Conservation (phyloP, 1,140 invertebrate species). For the Orchestia grillus region DNA sequence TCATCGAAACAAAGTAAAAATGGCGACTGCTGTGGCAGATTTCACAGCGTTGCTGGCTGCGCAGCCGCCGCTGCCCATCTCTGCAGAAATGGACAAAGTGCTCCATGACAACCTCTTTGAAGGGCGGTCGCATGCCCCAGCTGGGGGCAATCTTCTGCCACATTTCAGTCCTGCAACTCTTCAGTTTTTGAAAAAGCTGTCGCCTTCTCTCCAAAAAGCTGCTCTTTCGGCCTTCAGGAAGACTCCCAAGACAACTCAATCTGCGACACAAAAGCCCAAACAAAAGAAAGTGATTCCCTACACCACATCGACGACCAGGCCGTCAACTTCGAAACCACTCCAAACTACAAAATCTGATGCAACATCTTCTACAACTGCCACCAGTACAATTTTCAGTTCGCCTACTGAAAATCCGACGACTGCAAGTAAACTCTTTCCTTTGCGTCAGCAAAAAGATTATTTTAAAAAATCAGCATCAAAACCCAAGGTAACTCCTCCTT, state of each 20-base stretch:
- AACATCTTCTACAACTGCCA: not conserved
- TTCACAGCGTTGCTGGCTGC: not conserved
- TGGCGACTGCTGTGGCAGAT: not conserved
- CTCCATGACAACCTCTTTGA: slow-evolving; percentile 9
- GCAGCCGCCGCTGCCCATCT: slow-evolving; percentile 34
- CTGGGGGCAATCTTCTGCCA: not conserved
- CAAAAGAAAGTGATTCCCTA: not conserved
- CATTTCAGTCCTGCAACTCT: slow-evolving; percentile 44
- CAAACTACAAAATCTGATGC: not conserved
- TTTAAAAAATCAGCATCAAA: not conserved
- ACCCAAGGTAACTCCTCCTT: not conserved
- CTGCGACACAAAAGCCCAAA: not conserved
- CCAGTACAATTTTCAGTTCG: not conserved
- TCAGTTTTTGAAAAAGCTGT: slow-evolving; percentile 13
- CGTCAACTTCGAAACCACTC: not conserved
- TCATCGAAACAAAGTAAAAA: not conserved
- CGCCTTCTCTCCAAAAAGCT: slow-evolving; percentile 35
- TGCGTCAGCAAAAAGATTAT: not conserved
- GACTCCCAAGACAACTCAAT: not conserved
- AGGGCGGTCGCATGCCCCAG: not conserved
- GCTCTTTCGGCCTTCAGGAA: not conserved
- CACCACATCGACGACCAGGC: not conserved
- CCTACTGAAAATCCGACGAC: not conserved
- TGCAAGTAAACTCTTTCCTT: not conserved
- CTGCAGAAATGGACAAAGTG: not conserved